phyloP scores from a whole-genome alignment of 2,888 invertebrate species.

The Protodeltote pygarga region DNA sequence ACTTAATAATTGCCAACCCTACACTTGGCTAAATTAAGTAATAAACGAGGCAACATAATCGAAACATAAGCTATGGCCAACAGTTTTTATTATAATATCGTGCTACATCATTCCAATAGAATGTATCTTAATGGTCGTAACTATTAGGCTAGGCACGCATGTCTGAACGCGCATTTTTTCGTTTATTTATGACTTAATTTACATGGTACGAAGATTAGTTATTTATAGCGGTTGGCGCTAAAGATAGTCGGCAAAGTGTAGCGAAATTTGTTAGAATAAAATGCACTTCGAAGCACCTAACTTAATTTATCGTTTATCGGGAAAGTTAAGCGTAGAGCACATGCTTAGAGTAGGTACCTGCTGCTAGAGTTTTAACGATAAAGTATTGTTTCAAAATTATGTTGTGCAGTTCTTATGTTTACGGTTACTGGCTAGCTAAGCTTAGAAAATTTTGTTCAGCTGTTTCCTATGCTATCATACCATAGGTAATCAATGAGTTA shows the following conservation, averaged over 20 bases:
- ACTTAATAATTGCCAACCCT: constrained; percentile 50
- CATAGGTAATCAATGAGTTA: too few relatives aligned
- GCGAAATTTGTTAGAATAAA: constrained; percentile 37
- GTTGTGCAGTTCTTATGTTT: constrained; percentile 22
- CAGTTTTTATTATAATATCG: constrained; percentile 64
- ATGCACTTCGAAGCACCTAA: constrained; percentile 25
- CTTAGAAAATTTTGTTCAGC: too few relatives aligned
- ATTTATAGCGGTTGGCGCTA: constrained; percentile 24
- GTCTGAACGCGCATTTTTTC: constrained; percentile 41
- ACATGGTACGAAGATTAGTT: constrained; percentile 41
- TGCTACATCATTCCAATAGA: constrained; percentile 59
- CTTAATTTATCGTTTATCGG: constrained; percentile 40
- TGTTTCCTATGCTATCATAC: too few relatives aligned
- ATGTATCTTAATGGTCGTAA: constrained; percentile 52
- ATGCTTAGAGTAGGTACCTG: constrained; percentile 23
- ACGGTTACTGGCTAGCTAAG: constrained; percentile 7
- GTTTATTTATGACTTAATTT: constrained; percentile 53
- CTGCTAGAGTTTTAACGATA: constrained; percentile 18
- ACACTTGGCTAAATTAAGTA: constrained; percentile 77
- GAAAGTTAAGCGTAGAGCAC: constrained; percentile 33
- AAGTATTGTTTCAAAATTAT: constrained; percentile 22
- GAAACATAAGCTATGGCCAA: constrained; percentile 63
- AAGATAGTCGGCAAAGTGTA: constrained; percentile 30
- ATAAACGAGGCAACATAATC: constrained; percentile 77
- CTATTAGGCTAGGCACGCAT: constrained; percentile 51